Evolutionary conservation across 2,888 invertebrate genomes (phyloP), one percentile per base, ranked within the genome.

Genomic region (Acanthosepion esculentum): DNA sequence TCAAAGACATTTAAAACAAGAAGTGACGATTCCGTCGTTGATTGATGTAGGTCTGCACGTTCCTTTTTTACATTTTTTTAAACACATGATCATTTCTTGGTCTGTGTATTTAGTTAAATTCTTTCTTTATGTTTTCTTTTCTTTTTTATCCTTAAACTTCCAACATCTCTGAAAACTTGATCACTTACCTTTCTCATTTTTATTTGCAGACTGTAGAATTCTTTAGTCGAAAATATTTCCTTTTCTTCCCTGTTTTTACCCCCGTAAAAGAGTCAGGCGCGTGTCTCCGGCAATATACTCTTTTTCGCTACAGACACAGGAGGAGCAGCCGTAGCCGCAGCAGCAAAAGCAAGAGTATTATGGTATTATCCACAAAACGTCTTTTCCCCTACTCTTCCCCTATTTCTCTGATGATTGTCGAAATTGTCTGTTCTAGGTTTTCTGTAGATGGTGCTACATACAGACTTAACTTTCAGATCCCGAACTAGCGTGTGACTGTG

Each of bases 181-280:
- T 78, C n/a, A 78, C 78, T 78, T 78, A 78, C 78, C 78, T 78
- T 78, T 33, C 78, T n/a, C 78, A 78, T 78, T 78, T 78, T 78
- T 78, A 78, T 78, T 78, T 78, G 78, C 12, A 78, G 78, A 78
- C n/a, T 78, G 78, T 29, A 29, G 10, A 78, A 78, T 78, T 78
- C 33, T 78, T 78, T 33, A 33, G 78, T 15, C n/a, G 78, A n/a
- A n/a, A 78, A n/a, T 78, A 18, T 78, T 78, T 78, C 78, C 33
- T 78, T 78, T 33, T 78, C n/a, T 78, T n/a, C n/a, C n/a, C n/a
- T 41, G 12, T 78, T n/a, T n/a, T 78, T 33, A 8, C 15, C n/a
- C n/a, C n/a, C n/a, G 78, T 78, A 78, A 78, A 29, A n/a, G 78
- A 78, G 78, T 78, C 78, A n/a, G 78, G 78, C 78, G 78, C 78